These are phyloP conservation scores for Sternotherus odoratus DNA, from an alignment of 2,797 vertebrate species.

Conservation along the genomic window DNA sequence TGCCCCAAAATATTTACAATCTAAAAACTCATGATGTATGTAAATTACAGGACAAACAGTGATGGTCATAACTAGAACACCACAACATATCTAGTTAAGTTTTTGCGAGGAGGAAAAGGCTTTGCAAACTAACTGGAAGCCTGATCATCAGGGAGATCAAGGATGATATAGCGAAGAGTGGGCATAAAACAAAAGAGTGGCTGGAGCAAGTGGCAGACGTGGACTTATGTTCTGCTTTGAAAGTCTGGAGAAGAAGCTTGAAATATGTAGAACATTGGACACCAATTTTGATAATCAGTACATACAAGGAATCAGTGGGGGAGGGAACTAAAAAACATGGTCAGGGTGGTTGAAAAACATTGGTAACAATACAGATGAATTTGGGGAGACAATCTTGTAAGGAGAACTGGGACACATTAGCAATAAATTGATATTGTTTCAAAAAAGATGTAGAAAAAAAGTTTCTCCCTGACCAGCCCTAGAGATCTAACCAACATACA, in stretches of 20 bases:
- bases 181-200: background rate
- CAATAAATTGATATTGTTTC: background rate
- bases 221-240: background rate
- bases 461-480: background rate
- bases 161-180: background rate
- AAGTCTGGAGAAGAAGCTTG: background rate
- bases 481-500: background rate
- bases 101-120: background rate
- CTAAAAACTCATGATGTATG: background rate
- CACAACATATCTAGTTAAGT: background rate
- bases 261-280: background rate
- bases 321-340: background rate
- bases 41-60: background rate
- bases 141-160: too few species aligned
- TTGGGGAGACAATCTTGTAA: background rate
- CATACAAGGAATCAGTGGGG: background rate
- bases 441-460: background rate
- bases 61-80: background rate
- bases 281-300: background rate
- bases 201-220: background rate
- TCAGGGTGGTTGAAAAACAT: background rate
- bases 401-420: background rate
- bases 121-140: background rate
- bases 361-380: background rate
- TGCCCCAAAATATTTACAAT: background rate